Conservation (phyloP, 2,888 invertebrate species). For the Calameuta filiformis region DNA sequence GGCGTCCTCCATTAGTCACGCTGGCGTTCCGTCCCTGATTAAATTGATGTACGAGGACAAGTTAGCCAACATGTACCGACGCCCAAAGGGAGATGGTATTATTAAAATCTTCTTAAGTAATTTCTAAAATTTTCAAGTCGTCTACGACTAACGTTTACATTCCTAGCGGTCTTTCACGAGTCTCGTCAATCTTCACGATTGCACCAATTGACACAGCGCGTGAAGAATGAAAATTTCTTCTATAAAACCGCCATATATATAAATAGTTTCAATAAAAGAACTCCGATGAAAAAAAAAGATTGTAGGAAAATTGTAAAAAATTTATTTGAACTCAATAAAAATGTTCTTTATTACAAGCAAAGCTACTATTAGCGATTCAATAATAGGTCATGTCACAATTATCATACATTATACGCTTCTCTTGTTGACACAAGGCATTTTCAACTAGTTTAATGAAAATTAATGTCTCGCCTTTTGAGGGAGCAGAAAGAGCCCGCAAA, state of each 20-base stretch:
- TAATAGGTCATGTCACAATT: not conserved
- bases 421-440: not conserved
- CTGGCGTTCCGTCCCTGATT: not conserved
- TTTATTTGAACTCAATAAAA: not conserved
- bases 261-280: not conserved
- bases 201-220: not conserved
- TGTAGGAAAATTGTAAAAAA: not conserved
- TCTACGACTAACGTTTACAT: not conserved
- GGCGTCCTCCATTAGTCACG: not conserved
- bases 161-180: not conserved
- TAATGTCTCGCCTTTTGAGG: not conserved
- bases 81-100: not conserved
- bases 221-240: not conserved
- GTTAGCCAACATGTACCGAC: not conserved
- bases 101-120: not conserved
- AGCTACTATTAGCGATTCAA: not conserved
- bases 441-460: not conserved
- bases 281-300: not conserved
- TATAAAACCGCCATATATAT: not conserved
- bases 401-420: not conserved
- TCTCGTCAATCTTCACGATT: not conserved
- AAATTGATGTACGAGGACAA: conserved; percentile 3
- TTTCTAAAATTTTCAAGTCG: not conserved
- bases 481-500: not conserved
- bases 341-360: not conserved